Conservation (phyloP, 92 coral and sea anemone species). For the Micromussa lordhowensis region DNA sequence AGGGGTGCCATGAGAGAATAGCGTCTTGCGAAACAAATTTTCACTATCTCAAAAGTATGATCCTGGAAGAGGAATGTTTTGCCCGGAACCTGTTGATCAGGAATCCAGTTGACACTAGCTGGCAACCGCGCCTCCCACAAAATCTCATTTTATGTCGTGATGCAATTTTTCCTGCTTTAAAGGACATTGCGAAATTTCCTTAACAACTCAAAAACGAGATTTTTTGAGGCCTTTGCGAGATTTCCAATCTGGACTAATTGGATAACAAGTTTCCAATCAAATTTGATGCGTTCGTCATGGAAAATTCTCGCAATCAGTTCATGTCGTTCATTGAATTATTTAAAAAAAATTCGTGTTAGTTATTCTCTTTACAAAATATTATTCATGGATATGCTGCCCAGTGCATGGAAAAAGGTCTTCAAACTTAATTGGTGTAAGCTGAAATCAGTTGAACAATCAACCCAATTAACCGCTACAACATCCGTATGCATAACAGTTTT, state of each 20-base stretch:
- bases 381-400: background rate
- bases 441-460: background rate
- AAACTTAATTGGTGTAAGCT: background rate
- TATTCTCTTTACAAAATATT: background rate
- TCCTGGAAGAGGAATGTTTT: too few species aligned
- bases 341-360: too few species aligned
- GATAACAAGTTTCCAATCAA: background rate
- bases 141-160: background rate
- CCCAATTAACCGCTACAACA: background rate
- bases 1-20: too few species aligned
- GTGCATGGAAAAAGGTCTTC: background rate
- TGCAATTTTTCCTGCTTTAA: too few species aligned
- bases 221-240: background rate
- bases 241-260: background rate
- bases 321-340: background rate
- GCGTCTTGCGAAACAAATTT: too few species aligned
- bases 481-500: background rate
- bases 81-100: too few species aligned
- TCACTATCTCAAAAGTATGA: too few species aligned
- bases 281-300: background rate
- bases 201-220: background rate
- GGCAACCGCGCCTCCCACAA: background rate
- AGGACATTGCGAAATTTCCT: background rate
- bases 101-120: too few species aligned
- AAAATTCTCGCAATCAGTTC: too few species aligned